Evolutionary conservation across 2,888 invertebrate genomes (phyloP), one percentile per base, ranked within the genome.

Genomic region (Dasypogon diadema): DNA sequence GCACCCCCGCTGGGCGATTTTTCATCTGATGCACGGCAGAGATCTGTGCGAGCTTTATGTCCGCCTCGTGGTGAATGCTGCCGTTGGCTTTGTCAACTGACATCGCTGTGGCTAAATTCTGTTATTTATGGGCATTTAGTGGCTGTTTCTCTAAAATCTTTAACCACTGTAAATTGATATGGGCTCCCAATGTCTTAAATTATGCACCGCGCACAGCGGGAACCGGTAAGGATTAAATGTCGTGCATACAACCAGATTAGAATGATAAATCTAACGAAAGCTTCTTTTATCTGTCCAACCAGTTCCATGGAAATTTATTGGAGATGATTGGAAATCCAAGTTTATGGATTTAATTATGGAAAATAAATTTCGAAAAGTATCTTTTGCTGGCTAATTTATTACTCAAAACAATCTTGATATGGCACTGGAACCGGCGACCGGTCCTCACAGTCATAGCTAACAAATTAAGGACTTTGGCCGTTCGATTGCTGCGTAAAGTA

Each of bases 101-200:
- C 24, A 22, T 24, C 22, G 21, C 48, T 37, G 24, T 14, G 65
- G 48, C 65, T 48, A 65, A 65, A 65, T 65, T 65, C 65, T 65
- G 24, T 65, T 65, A 65, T 65, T 65, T 65, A 65, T 65, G 65
- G 65, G 22, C 46, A 42, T 65, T 65, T 65, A 65, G 65, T 48
- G 65, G 24, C 65, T 65, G 65, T 65, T 46, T 22, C 22, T 65
- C 48, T 24, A 65, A 42, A 48, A 46, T n/a, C 65, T 46, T n/a
- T 65, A 65, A 65, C 65, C 65, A 65, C 65, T 65, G 65, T 65
- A 65, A 65, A 65, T 65, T 65, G 65, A 65, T 65, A 65, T 65
- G 46, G 48, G 48, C 65, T 65, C 65, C 65, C 34, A 37, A 21
- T 48, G 48, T 65, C 65, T 65, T 65, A 65, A 65, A 65, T 65